phyloP scores from a whole-genome alignment of 1,140 invertebrate species.

The Nasonia vitripennis region DNA sequence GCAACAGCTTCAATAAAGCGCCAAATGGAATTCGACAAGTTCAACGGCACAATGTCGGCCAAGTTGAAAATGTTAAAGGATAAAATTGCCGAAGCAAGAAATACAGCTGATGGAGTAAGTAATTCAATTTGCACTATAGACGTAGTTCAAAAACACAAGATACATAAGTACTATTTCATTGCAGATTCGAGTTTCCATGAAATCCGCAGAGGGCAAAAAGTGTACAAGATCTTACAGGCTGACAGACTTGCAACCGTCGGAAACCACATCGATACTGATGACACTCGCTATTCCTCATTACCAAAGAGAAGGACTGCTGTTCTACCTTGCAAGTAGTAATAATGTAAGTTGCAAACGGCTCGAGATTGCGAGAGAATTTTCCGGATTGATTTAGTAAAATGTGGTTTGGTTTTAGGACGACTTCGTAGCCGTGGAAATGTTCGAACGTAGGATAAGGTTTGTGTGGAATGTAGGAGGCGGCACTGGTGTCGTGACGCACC shows the following conservation, averaged over 20 bases:
- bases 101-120: slow-evolving; percentile 87
- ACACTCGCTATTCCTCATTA: slow-evolving; percentile 80
- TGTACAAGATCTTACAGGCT: slow-evolving; percentile 86
- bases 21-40: slow-evolving; percentile 77
- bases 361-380: not conserved
- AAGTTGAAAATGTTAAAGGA: slow-evolving; percentile 82
- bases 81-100: slow-evolving; percentile 85
- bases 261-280: slow-evolving; percentile 82
- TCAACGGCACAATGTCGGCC: slow-evolving; percentile 77
- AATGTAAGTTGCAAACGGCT: slow-evolving; percentile 67
- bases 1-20: slow-evolving; percentile 75
- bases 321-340: slow-evolving; percentile 80
- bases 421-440: slow-evolving; percentile 87
- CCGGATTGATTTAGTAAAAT: not conserved
- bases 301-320: slow-evolving; percentile 79
- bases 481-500: slow-evolving; percentile 79
- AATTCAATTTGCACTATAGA: not conserved
- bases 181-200: slow-evolving; percentile 88
- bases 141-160: slow-evolving; percentile 27
- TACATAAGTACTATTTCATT: slow-evolving; percentile 52
- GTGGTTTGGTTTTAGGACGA: slow-evolving; percentile 73
- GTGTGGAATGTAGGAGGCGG: slow-evolving; percentile 87
- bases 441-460: slow-evolving; percentile 84
- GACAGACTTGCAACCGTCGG: slow-evolving; percentile 79
- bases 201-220: slow-evolving; percentile 76